Base-by-base conservation (phyloP, 2,888 invertebrate genomes). In the Cephus spinipes region DNA sequence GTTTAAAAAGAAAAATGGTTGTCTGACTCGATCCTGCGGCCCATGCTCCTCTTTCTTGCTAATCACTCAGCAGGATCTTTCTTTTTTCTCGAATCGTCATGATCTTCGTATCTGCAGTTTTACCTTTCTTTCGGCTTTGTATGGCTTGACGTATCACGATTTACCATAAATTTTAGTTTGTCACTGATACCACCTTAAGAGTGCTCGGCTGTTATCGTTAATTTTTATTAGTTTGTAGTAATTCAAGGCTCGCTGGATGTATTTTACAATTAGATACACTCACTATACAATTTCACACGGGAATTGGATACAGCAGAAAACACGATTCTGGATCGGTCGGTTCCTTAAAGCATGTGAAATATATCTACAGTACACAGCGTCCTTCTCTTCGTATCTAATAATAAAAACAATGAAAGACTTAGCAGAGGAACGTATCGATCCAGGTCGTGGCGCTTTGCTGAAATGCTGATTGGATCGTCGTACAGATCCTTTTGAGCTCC, bases 401-500 rank as follows among this genome's bases (percentile, higher is more conserved):
- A 55, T 23, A 55, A 55, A 23, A 23, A 23, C 2, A 55, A 55
- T 55, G 2, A 55, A 55, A 23, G 55, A 55, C 55, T 9, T 4
- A 6, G 15, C 55, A 9, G 55, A 55, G 55, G 15, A 55, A 55
- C 55, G 23, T 9, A 23, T 55, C 55, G 55, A 55, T 55, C 55
- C 55, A 55, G 23, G 23, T 55, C 9, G 23, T 9, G 15, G 23
- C 23, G 23, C 55, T 23, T 55, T 23, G 55, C 23, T 55, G 55
- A 55, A 55, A 55, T 23, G 23, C 9, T 6, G 23, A 55, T 55
- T 9, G 55, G 55, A 79, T 78, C 79, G 79, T 76, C 12, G 12
- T 78, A 77, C 73, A 35, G 33, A 78, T 76, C 79, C 79, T 79
- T 78, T 55, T 79, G 35, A 69, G 79, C 78, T 69, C 76, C 79